These are phyloP conservation scores for Neodon shergylaensis DNA, from an alignment of 2,113 vertebrate genomes.

Conservation along the genomic window DNA sequence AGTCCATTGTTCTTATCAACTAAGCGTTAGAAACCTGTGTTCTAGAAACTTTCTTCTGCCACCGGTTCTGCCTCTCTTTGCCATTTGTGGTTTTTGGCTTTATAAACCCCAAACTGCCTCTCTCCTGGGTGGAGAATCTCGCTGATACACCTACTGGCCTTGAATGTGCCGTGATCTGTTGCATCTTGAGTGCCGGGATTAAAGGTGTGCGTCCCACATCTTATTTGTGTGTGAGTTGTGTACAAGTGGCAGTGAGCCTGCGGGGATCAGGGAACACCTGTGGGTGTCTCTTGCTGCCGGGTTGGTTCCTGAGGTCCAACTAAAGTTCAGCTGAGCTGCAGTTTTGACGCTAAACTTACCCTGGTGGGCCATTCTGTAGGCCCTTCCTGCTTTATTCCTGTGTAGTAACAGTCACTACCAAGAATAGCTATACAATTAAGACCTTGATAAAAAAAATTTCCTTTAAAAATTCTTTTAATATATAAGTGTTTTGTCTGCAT, in stretches of 20 bases:
- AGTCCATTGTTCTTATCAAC: not conserved
- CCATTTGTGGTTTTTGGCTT: not conserved
- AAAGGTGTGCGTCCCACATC: not conserved
- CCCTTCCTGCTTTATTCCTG: not conserved
- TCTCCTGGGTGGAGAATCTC: not conserved
- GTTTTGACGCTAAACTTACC: not conserved
- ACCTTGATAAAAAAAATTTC: not conserved
- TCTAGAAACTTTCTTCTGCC: not conserved
- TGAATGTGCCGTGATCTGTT: no score
- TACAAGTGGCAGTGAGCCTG: not conserved
- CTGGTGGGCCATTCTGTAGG: not conserved
- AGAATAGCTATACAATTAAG: not conserved
- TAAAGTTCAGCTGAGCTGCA: no score
- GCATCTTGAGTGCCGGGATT: not conserved
- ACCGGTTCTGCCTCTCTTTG: not conserved
- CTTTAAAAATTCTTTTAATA: not conserved
- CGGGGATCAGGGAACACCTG: no score
- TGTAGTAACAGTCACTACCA: not conserved
- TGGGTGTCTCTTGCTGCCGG: not conserved
- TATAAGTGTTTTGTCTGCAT: not conserved
- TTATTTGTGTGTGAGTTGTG: not conserved
- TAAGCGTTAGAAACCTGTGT: not conserved
- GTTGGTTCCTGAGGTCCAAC: not conserved
- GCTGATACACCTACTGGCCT: not conserved
- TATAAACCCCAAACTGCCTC: not conserved